Evolutionary conservation across 2,888 invertebrate genomes (phyloP).

Genomic region (Latheticus oryzae): DNA sequence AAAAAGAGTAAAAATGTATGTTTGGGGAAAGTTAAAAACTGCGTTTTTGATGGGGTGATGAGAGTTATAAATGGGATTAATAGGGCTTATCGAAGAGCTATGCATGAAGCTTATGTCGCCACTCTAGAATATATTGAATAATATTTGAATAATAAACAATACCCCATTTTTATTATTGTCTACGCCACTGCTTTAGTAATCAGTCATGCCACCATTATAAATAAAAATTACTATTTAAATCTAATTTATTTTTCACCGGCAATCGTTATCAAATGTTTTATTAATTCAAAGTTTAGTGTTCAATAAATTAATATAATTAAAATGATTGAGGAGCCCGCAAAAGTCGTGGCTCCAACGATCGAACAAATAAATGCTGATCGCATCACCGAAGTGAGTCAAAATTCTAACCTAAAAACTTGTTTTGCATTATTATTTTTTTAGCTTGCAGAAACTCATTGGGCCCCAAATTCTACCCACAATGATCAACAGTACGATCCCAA

Average conservation of each 20-base stretch:
- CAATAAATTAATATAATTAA: slow-evolving; percentile 10
- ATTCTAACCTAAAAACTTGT: slow-evolving; percentile 43
- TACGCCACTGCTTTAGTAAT: too few species aligned
- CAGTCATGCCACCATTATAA: too few species aligned
- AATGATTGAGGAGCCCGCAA: slow-evolving; percentile 50
- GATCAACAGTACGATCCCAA: slow-evolving; percentile 81
- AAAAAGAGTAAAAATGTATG: slow-evolving; percentile 19
- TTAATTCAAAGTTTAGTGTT: too few species aligned
- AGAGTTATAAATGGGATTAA: slow-evolving; percentile 37
- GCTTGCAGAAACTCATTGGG: slow-evolving; percentile 94
- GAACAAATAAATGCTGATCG: slow-evolving; percentile 92
- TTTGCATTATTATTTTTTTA: slow-evolving; percentile 63
- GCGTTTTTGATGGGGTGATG: slow-evolving; percentile 9
- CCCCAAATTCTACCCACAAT: slow-evolving; percentile 80
- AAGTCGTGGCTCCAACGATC: slow-evolving; percentile 80
- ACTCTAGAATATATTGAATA: slow-evolving; percentile 58
- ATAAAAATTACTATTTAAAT: too few species aligned
- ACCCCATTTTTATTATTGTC: too few species aligned
- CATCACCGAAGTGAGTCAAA: slow-evolving; percentile 80
- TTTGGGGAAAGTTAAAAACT: slow-evolving; percentile 25
- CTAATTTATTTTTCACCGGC: too few species aligned
- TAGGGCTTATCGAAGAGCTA: slow-evolving; percentile 50
- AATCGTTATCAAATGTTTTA: too few species aligned
- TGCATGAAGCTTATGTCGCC: slow-evolving; percentile 56
- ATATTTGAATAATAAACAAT: too few species aligned